Percentiles rank a stretch among this genome's conserved stretches.
phyloP scores from a whole-genome alignment of 2,888 invertebrate species.

The Caenorhabditis sp. region DNA sequence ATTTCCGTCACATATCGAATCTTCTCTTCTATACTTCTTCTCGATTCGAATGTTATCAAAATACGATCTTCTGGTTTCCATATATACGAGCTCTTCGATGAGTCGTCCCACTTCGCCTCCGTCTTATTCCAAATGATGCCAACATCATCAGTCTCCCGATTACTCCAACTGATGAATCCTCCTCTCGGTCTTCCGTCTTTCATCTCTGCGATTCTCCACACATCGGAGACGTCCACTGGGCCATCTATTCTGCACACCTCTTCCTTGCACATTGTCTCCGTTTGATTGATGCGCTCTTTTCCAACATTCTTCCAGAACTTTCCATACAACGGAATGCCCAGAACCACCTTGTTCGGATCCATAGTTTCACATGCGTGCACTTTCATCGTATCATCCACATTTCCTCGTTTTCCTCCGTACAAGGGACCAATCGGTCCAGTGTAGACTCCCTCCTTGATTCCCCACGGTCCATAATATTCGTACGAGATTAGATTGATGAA shows the following conservation, averaged over 20 bases:
- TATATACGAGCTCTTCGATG: slow-evolving; percentile 12
- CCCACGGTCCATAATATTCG: slow-evolving; percentile 16
- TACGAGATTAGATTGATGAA: slow-evolving; percentile 8
- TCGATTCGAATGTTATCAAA: slow-evolving; percentile 2
- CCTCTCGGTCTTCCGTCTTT: slow-evolving; percentile 4
- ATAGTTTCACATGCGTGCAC: slow-evolving; percentile 16
- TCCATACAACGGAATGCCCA: slow-evolving; percentile 26
- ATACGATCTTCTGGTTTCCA: slow-evolving; percentile 13
- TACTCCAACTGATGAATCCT: slow-evolving; percentile 25
- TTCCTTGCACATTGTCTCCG: slow-evolving; percentile 21
- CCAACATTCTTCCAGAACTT: slow-evolving; percentile 25
- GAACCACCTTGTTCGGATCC: slow-evolving; percentile 1
- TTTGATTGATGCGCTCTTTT: slow-evolving; percentile 13
- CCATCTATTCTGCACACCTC: slow-evolving; percentile 19
- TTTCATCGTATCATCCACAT: slow-evolving; percentile 24
- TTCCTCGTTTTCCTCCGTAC: slow-evolving; percentile 25
- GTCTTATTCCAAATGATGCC: slow-evolving; percentile 15
- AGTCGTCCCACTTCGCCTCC: slow-evolving; percentile 6
- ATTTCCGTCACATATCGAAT: neutral
- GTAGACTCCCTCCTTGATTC: neutral
- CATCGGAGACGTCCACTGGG: slow-evolving; percentile 5
- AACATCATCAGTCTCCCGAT: slow-evolving; percentile 20
- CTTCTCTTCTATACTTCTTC: slow-evolving; percentile 1
- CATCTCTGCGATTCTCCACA: slow-evolving; percentile 23
- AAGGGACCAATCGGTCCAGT: slow-evolving; percentile 9